Conservation (phyloP, 2,888 invertebrate genomes). For the Maniola hyperantus region DNA sequence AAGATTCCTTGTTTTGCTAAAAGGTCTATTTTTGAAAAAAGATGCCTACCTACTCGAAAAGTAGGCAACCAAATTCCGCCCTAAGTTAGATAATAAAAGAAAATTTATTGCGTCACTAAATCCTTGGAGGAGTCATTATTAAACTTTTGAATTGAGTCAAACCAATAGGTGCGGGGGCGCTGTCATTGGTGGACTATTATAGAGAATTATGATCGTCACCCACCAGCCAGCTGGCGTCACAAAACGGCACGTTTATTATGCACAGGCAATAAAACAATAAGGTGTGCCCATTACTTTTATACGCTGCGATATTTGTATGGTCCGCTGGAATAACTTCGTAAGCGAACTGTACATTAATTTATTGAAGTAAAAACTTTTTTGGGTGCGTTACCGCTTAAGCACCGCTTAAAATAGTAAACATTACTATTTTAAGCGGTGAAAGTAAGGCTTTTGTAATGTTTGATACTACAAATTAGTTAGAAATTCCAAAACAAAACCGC, state of each 20-base stretch:
- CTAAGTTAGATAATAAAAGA: conserved; percentile 8
- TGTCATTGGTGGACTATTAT: conserved; percentile 46
- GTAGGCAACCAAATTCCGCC: conserved; percentile 21
- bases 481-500: no score
- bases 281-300: conserved; percentile 35
- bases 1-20: no score
- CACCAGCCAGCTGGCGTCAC: conserved; percentile 51
- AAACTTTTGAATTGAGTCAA: conserved; percentile 34
- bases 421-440: no score
- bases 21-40: not conserved
- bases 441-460: no score
- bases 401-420: no score
- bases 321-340: not conserved
- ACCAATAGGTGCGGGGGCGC: conserved; percentile 33
- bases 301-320: conserved; percentile 7
- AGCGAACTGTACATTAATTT: not conserved
- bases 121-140: conserved; percentile 23
- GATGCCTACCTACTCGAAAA: not conserved
- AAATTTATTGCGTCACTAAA: conserved; percentile 9
- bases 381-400: not conserved
- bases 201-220: conserved; percentile 50
- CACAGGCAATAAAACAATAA: conserved; percentile 59
- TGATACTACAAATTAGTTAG: no score
- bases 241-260: conserved; percentile 54
- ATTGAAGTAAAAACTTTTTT: not conserved